Conservation (phyloP, 2,797 vertebrate species). For the Loriculus beryllinus region DNA sequence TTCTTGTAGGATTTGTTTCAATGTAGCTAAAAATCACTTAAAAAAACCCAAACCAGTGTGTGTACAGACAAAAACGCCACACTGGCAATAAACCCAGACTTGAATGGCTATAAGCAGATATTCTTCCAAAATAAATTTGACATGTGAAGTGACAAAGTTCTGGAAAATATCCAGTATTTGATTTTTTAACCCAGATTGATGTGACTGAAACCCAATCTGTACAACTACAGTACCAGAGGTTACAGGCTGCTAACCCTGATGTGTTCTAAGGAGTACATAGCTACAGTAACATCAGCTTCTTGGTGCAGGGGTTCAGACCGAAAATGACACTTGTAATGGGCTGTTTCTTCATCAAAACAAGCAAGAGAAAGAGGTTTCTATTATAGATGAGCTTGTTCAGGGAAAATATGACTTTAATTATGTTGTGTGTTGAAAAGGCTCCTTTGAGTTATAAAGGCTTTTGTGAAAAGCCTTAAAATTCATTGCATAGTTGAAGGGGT, state of each 20-base stretch:
- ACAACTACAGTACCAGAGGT: neutral
- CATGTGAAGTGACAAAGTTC: neutral
- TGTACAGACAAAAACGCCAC: slow-evolving; percentile 31
- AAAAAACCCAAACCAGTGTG: neutral
- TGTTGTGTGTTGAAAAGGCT: slow-evolving; percentile 82
- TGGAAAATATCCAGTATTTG: slow-evolving; percentile 36
- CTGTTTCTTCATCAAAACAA: slow-evolving; percentile 50
- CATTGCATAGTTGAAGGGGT: slow-evolving; percentile 98
- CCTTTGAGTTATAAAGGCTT: slow-evolving; percentile 82
- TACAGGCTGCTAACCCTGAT: neutral
- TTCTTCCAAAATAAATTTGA: slow-evolving; percentile 5
- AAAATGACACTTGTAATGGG: neutral
- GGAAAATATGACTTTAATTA: slow-evolving; percentile 87
- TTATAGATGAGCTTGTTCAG: slow-evolving; percentile 75
- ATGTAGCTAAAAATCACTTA: slow-evolving; percentile 8
- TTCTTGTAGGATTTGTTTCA: slow-evolving; percentile 69
- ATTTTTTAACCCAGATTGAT: slow-evolving; percentile 21
- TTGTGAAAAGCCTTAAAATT: slow-evolving; percentile 83
- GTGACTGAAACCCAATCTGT: neutral
- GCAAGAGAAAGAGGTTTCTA: slow-evolving; percentile 51
- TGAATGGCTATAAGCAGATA: slow-evolving; percentile 5
- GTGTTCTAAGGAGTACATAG: neutral
- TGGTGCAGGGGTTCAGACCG: neutral
- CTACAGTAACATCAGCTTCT: neutral
- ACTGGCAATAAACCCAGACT: slow-evolving; percentile 28